Evolutionary conservation across 2,113 vertebrate species (phyloP), one percentile per base, ranked within the genome.

Genomic region (Hirundichthys speculiger): DNA sequence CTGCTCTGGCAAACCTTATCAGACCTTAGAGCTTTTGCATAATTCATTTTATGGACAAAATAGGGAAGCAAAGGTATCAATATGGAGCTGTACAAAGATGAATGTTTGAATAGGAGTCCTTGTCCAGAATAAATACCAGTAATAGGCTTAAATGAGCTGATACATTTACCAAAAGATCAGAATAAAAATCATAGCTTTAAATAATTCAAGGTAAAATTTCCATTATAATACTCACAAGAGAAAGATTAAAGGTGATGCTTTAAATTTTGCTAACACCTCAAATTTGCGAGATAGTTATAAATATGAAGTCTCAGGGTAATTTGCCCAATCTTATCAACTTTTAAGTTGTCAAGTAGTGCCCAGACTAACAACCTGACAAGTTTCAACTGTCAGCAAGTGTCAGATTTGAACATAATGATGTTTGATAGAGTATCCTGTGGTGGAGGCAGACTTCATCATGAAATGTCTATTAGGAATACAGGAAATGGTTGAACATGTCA

Each of bases 11-110:
- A 64, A 47, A 34, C 43, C 3, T 40, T 39, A 43, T 43, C n/a
- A 41, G 1, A 50, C 18, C 38, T 19, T n/a, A 71, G 40, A 47
- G 13, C 14, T 11, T 62, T 42, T 50, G 20, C 15, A 30, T 20
- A 27, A 22, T 66, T n/a, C n/a, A n/a, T n/a, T 75, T 16, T 43
- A 39, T 5, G 14, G 13, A 59, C 16, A 16, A 61, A 41, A 20
- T 46, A 10, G 53, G 18, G 21, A 25, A 62, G 34, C 6, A 47
- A 3, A 47, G n/a, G 12, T 21, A n/a, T 21, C n/a, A 20, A 20
- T 55, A 43, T 50, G 24, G n/a, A 56, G 34, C 41, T 25, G 24
- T 38, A 34, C 19, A 34, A 21, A 6, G 42, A 21, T 5, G 30
- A 25, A 13, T 21, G 20, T 4, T 25, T 49, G 22, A 13, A 14